These are phyloP conservation scores for Typhlomys cinereus DNA, from an alignment of 2,113 vertebrate species.

Conservation along the genomic window DNA sequence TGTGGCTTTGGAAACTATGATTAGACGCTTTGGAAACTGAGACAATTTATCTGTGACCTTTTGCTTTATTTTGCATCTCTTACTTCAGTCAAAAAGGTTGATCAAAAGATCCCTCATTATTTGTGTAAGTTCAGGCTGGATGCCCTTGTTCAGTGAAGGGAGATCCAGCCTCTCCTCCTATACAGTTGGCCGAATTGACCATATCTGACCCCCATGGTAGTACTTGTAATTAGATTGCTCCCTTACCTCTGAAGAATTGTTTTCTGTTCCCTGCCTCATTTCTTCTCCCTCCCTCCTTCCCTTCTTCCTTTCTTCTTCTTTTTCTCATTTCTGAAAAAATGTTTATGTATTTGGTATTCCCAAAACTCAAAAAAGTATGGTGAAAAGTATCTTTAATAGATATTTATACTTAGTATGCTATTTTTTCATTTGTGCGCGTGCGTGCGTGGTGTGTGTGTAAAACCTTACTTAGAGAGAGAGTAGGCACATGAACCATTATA, in stretches of 20 bases:
- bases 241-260: background rate
- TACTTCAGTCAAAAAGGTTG: background rate
- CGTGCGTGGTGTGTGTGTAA: no score
- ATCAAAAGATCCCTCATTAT: background rate
- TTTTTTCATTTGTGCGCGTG: background rate
- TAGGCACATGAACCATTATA: no score
- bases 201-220: background rate
- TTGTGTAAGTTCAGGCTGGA: background rate
- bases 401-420: background rate
- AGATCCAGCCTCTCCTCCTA: background rate
- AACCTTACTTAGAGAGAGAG: no score
- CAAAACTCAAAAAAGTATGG: background rate
- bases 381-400: background rate
- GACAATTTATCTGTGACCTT: background rate
- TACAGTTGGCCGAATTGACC: background rate
- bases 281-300: background rate
- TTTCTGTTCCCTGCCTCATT: background rate
- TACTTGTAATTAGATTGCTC: background rate
- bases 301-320: background rate
- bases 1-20: constrained; percentile 29
- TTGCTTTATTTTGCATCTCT: constrained; percentile 41
- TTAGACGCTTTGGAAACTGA: background rate
- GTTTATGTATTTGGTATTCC: background rate
- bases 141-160: background rate
- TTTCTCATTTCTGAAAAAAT: constrained; percentile 17